A percentile compares a stretch with the other conserved stretches of the same genome.
phyloP scores from a whole-genome alignment of 2,113 vertebrate species.

The Sardina pilchardus region DNA sequence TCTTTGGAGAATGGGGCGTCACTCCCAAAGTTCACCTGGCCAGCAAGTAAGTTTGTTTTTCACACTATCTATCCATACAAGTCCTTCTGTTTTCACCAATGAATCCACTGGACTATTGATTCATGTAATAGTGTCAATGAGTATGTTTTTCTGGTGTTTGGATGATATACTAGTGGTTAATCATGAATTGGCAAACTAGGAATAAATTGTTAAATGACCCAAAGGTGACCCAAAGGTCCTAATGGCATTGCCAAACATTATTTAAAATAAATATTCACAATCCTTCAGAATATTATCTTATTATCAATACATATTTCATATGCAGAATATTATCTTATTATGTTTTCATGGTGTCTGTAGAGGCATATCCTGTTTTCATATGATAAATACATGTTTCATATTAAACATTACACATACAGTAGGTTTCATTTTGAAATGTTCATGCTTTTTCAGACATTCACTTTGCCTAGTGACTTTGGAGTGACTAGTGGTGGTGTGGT shows the following conservation, averaged over 20 bases:
- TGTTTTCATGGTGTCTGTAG: not conserved
- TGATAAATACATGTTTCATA: too few species aligned
- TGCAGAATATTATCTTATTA: too few species aligned
- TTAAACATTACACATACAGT: too few species aligned
- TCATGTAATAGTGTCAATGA: not conserved
- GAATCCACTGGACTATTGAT: not conserved
- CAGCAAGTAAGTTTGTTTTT: conserved; percentile 87
- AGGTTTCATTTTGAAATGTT: too few species aligned
- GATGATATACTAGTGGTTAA: not conserved
- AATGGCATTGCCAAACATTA: too few species aligned
- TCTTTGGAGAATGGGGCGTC: conserved; percentile 92
- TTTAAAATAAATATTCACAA: not conserved
- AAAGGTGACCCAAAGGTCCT: not conserved
- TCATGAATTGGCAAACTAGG: too few species aligned
- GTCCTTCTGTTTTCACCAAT: not conserved
- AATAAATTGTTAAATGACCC: too few species aligned
- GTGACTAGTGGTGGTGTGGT: not conserved
- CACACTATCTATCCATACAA: not conserved
- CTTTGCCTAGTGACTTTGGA: not conserved
- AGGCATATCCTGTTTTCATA: too few species aligned
- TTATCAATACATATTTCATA: too few species aligned
- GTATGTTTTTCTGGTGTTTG: not conserved
- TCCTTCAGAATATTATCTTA: not conserved
- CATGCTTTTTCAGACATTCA: too few species aligned
- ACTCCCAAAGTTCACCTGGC: conserved; percentile 94